phyloP scores from a whole-genome alignment of 2,888 invertebrate species.

The Resseliella maxima region DNA sequence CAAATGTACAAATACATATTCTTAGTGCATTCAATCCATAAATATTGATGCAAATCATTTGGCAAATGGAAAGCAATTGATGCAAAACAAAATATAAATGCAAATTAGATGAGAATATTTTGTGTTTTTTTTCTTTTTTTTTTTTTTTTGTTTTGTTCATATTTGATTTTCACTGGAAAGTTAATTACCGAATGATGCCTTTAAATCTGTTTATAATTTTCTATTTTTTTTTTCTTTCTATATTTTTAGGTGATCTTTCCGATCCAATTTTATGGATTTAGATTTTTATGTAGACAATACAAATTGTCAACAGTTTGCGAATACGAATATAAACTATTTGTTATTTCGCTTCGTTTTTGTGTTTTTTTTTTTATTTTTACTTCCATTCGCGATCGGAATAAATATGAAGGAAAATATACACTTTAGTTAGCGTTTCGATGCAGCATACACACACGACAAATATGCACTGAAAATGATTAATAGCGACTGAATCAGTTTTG shows the following conservation, averaged over 20 bases:
- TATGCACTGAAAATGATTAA: conserved; percentile 34
- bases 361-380: conserved; percentile 3
- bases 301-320: conserved; percentile 17
- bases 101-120: neutral
- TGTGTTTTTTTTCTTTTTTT: neutral
- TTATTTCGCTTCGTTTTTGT: neutral
- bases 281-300: neutral
- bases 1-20: conserved; percentile 8
- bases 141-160: neutral
- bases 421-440: neutral
- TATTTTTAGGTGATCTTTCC: neutral
- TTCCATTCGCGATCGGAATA: neutral
- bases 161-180: neutral
- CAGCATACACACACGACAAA: conserved; percentile 31
- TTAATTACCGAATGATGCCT: too few relatives aligned
- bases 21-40: neutral
- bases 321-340: conserved; percentile 28
- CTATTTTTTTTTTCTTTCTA: neutral
- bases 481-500: conserved; percentile 25
- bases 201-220: neutral
- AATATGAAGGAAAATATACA: neutral
- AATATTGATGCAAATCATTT: neutral
- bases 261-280: neutral
- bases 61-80: neutral
- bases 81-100: too few relatives aligned